phyloP scores from a whole-genome alignment of 2,113 vertebrate genomes.

The Pelvicachromis taeniatus region DNA sequence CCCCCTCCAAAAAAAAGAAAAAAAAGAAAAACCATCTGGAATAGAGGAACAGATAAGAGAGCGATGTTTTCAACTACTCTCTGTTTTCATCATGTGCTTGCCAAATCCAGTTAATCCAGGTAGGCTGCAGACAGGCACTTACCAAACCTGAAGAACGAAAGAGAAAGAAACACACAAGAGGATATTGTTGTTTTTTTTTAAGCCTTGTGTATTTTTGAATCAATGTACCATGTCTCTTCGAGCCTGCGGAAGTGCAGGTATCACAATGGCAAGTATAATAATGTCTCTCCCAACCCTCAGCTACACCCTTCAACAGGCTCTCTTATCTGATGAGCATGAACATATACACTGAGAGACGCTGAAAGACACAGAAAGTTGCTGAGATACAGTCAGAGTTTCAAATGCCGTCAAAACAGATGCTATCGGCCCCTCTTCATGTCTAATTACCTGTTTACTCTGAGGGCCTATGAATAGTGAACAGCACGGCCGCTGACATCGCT shows the following conservation, averaged over 20 bases:
- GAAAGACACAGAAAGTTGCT: constrained; percentile 14
- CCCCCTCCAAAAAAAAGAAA: no score
- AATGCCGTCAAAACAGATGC: constrained; percentile 72
- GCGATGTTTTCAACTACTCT: not conserved
- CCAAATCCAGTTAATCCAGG: constrained; percentile 55
- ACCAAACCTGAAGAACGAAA: not conserved
- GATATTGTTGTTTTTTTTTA: constrained; percentile 28
- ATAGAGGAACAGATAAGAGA: not conserved
- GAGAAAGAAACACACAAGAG: not conserved
- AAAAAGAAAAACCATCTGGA: not conserved
- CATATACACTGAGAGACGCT: not conserved
- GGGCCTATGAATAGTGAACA: not conserved
- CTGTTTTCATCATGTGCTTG: constrained; percentile 5
- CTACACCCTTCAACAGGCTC: constrained; percentile 37
- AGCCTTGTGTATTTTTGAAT: constrained; percentile 40
- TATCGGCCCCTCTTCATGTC: constrained; percentile 66
- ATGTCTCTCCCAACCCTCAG: constrained; percentile 51
- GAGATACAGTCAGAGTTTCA: constrained; percentile 62
- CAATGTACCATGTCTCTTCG: constrained; percentile 52
- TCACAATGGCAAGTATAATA: constrained; percentile 50
- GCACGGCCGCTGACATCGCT: not conserved
- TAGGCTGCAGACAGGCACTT: constrained; percentile 3
- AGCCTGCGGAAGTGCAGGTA: constrained; percentile 48
- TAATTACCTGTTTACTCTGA: constrained; percentile 72
- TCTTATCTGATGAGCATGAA: constrained; percentile 65